A percentile compares a stretch with the other conserved stretches of the same genome.
phyloP scores from a whole-genome alignment of 2,797 vertebrate genomes.

The Catharus ustulatus region DNA sequence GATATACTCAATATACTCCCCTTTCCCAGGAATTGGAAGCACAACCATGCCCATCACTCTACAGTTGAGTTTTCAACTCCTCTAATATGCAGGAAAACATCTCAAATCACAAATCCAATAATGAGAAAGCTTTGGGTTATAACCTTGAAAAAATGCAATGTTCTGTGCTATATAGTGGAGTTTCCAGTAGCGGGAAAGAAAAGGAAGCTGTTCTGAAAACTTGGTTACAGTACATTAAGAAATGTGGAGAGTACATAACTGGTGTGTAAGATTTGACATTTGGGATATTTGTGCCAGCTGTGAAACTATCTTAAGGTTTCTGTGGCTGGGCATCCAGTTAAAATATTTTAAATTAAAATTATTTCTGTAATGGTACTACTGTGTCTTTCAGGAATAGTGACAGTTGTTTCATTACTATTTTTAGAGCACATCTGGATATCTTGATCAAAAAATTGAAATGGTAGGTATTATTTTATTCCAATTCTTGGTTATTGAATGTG shows the following conservation, averaged over 20 bases:
- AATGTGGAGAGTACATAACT: neutral
- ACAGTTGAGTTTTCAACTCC: neutral
- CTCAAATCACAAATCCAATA: neutral
- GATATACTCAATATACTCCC: fast-evolving
- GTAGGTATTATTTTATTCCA: neutral
- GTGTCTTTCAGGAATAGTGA: neutral
- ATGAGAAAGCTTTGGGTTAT: neutral
- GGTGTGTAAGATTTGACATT: neutral
- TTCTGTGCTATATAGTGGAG: neutral
- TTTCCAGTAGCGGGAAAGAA: neutral
- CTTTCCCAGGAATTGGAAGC: neutral
- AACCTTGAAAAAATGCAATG: neutral
- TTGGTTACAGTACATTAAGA: neutral
- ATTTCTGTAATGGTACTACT: neutral
- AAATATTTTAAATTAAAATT: neutral
- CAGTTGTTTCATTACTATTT: neutral
- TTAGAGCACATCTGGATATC: neutral
- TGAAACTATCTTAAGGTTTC: neutral
- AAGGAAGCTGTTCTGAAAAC: neutral
- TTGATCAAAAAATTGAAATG: neutral
- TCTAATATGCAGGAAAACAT: neutral
- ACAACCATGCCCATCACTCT: neutral
- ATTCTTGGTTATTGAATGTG: neutral
- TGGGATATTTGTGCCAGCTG: neutral
- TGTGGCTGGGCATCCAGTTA: neutral